Percentiles rank a stretch among this genome's conserved stretches.
Evolutionary conservation across 2,888 invertebrate species (phyloP).

Genomic region (Lepidocyrtoides sp.): DNA sequence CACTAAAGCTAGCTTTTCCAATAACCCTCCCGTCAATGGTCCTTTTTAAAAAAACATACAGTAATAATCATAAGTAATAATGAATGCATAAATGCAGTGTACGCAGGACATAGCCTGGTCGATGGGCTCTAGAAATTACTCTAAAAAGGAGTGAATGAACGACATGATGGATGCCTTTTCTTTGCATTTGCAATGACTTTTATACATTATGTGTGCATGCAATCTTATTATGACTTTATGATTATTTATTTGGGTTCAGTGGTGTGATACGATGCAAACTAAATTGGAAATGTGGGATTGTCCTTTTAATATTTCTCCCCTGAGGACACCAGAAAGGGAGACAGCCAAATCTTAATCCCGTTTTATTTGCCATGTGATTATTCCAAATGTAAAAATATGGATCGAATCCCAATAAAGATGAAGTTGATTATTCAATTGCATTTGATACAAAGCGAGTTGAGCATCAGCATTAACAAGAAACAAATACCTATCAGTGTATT

Average conservation of each 20-base stretch:
- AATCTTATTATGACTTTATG: background rate
- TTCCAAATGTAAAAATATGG: constrained; percentile 42
- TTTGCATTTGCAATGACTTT: background rate
- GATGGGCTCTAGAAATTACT: background rate
- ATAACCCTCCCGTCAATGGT: background rate
- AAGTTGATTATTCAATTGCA: constrained; percentile 59
- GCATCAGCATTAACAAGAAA: background rate
- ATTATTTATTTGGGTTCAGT: constrained; percentile 44
- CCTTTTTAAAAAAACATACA: constrained; percentile 12
- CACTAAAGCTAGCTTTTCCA: background rate
- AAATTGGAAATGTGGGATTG: constrained; percentile 73
- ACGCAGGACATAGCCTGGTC: background rate
- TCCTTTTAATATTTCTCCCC: constrained; percentile 37
- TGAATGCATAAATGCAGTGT: constrained; percentile 31
- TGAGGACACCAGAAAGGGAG: constrained; percentile 1
- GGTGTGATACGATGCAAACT: constrained; percentile 50
- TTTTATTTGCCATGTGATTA: constrained; percentile 36
- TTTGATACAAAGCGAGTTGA: constrained; percentile 23
- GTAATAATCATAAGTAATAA: constrained; percentile 5
- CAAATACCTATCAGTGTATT: background rate
- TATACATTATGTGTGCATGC: background rate
- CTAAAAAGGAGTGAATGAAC: constrained; percentile 54
- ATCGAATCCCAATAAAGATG: constrained; percentile 31
- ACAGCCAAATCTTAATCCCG: background rate
- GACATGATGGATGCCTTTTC: constrained; percentile 31